Percentiles rank a stretch among this genome's conserved stretches.
Evolutionary conservation across 1,140 invertebrate genomes (phyloP).

Genomic region (Macrostomum lignano): DNA sequence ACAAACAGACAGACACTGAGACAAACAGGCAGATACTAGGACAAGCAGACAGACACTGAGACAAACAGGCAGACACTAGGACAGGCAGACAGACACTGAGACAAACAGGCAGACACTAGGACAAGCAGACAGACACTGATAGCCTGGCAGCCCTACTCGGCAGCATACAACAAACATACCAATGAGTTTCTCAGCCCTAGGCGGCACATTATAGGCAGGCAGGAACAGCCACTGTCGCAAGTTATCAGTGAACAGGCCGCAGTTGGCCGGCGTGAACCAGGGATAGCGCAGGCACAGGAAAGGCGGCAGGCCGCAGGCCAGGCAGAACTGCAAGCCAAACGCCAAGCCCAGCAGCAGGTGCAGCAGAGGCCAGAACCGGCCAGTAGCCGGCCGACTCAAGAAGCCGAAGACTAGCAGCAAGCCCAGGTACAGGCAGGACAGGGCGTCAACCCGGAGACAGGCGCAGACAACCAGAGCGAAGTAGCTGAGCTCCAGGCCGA

Average conservation of each 20-base stretch:
- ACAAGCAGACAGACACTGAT: no score
- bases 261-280: no score
- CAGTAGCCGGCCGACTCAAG: conserved; percentile 35
- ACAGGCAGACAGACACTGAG: neutral
- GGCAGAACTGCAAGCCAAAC: conserved; percentile 56
- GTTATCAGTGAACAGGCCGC: conserved; percentile 12
- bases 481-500: conserved; percentile 59
- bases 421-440: conserved; percentile 52
- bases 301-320: conserved; percentile 56
- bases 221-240: conserved; percentile 64
- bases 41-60: conserved; percentile 3
- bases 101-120: neutral
- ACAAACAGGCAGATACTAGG: no score
- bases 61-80: neutral
- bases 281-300: conserved; percentile 43
- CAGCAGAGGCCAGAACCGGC: conserved; percentile 56
- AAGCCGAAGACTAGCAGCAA: conserved; percentile 55
- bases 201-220: conserved; percentile 44
- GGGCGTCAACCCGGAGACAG: conserved; percentile 58
- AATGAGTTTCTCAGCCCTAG: conserved; percentile 47
- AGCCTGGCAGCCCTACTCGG: no score
- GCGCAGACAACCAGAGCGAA: conserved; percentile 56
- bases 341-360: conserved; percentile 46
- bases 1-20: no score
- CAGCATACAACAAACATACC: no score